Base-by-base conservation (phyloP, 2,797 vertebrate species). In the Neosalanx taihuensis region DNA sequence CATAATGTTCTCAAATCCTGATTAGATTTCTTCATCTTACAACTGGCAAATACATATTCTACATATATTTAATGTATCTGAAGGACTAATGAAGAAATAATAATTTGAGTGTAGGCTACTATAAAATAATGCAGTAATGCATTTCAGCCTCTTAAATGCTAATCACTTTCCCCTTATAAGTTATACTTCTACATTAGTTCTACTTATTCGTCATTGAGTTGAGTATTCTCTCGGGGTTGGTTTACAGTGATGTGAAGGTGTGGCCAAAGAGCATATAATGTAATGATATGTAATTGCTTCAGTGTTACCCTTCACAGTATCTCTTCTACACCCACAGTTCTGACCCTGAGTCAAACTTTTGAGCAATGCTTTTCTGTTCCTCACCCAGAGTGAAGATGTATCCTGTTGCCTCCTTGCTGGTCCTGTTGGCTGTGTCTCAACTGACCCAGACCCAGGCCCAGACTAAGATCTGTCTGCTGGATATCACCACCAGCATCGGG, bases 351-450 rank as follows among this genome's bases (percentile, higher is more conserved):
- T 62, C 29, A 3, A 37, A 57, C n/a, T 33, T 20, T 30, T 66
- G 31, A 65, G 29, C 7, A 64, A 20, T 20, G 71, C n/a, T 75
- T 65, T 30, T 51, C 31, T 64, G 29, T 18, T 33, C 9, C 29
- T 64, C 71, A 67, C 58, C 58, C 81, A 87, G 88, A 85, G 67
- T 79, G 81, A 89, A 84, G 84, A 93, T 93, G 80, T 13, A 61
- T 62, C 56, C 17, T 53, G 3, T 75, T 87, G 35, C 81, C 81
- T 9, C 57, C 83, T 67, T 83, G 29, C 72, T 90, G 9, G 59
- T 67, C 17, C 60, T 86, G 65, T 78, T 86, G 0, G 80, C 89
- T 1, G 76, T 80, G 60, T 77, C 76, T 29, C 85, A 68, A 20
- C 81, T 64, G 72, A 86, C 58, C 58, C 83, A 29, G 49, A 87